Evolutionary conservation across 2,797 vertebrate genomes (phyloP), one percentile per base, ranked within the genome.

Genomic region (Champsocephalus gunnari): DNA sequence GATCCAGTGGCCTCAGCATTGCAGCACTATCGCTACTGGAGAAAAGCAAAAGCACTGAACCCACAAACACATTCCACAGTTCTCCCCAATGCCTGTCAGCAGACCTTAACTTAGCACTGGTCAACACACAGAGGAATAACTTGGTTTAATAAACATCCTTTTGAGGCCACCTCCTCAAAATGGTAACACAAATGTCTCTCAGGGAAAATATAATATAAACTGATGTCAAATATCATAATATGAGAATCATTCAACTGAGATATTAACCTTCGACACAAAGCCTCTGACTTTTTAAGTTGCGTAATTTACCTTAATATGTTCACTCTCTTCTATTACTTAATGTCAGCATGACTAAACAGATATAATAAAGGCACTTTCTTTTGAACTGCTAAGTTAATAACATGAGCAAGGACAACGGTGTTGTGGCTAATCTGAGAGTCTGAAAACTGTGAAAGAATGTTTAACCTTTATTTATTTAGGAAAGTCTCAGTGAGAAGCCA

Each of bases 81-180:
- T 64, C 47, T 80, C 80, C 78, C 69, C 53, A 49, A 73, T 76
- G 78, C 56, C 76, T 87, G 67, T 77, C 34, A 53, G 44, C 61
- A 73, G 81, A 85, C 43, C 74, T 88, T 89, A 81, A 82, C 86
- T 91, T 84, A 86, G 82, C 74, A 69, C 81, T 81, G 81, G 76
- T 77, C 82, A 92, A 63, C 76, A 65, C 80, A 82, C 76, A 76
- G 80, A 77, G 72, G 56, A 77, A 86, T 58, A 70, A 78, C 80
- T 79, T 70, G 9, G 88, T 88, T 71, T 86, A 72, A 65, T 65
- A 59, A 77, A 77, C 13, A 49, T 55, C 10, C 49, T 61, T 38
- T 14, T 32, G 49, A 41, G 16, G 64, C 55, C 70, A 77, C 64
- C 41, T 72, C 17, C 21, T 81, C 53, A 65, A 70, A 5, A 81